phyloP scores from a whole-genome alignment of 2,888 invertebrate genomes.

The Trachelus tabidus region DNA sequence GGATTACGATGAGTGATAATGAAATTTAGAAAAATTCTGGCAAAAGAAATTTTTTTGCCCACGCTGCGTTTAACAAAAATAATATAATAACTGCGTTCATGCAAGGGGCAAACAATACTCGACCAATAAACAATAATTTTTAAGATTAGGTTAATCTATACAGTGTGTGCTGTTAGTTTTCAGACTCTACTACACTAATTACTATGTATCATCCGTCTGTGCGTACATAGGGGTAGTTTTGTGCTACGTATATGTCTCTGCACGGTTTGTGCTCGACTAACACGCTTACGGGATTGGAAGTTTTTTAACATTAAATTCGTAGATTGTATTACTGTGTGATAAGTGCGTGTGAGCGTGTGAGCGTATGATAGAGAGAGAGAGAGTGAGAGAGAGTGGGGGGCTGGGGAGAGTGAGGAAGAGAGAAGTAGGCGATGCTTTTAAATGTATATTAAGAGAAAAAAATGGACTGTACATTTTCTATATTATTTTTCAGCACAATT shows the following conservation, averaged over 20 bases:
- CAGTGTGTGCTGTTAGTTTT: background rate
- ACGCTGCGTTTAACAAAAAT: background rate
- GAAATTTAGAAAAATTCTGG: background rate
- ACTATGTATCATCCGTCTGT: background rate
- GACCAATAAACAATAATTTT: slow-evolving; percentile 41
- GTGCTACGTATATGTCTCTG: background rate
- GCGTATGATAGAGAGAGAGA: background rate
- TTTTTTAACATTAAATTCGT: background rate
- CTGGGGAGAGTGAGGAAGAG: background rate
- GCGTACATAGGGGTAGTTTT: background rate
- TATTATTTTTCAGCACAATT: slow-evolving; percentile 55
- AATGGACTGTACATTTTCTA: slow-evolving; percentile 25
- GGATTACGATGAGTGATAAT: background rate
- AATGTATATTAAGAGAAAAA: slow-evolving; percentile 5
- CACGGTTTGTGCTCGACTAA: background rate
- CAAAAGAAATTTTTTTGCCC: background rate
- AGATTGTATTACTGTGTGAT: background rate
- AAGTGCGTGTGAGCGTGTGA: background rate
- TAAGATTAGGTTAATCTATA: slow-evolving; percentile 26
- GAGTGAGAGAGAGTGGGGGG: too few species aligned
- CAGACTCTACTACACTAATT: background rate
- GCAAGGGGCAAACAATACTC: slow-evolving; percentile 30
- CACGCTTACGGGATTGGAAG: background rate
- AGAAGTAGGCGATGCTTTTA: slow-evolving; percentile 13
- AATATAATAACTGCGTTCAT: background rate